Evolutionary conservation across 1,140 invertebrate genomes (phyloP), one percentile per base, ranked within the genome.

Genomic region (Drosophila santomea): DNA sequence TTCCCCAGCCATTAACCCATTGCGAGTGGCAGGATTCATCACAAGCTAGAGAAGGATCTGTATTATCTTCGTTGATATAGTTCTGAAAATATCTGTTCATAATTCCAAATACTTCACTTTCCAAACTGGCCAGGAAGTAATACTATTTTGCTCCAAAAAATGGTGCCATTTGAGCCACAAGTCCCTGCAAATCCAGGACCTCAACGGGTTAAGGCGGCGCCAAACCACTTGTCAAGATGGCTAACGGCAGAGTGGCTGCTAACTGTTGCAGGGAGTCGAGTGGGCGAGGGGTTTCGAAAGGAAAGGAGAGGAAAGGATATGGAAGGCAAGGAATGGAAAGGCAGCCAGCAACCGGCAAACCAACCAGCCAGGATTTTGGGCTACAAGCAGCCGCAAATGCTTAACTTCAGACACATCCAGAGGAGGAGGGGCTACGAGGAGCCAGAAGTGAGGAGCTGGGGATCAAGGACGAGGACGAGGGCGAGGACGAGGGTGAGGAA

Each of bases 141-240:
- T 5, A n/a, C 5, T 39, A 39, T n/a, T 14, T 14, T 6, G 7
- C 7, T 10, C 32, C 32, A 32, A 32, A 32, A 32, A 32, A 32
- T 0, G 0, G 2, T 32, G 32, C 7, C 32, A 0, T 32, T 32
- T 32, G 2, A 8, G 25, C 50, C 25, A 15, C 28, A 60, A 45
- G 43, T 52, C 35, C 17, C 38, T 44, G n/a, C 17, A 15, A 71
- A 71, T 28, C 44, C 66, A 1, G 38, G 11, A 23, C 28, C 52
- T 71, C 68, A 77, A 55, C 32, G 73, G 74, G 74, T 77, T 77
- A 77, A 77, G 74, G 51, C 55, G 81, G 81, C 82, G 78, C 78
- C 82, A 88, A 86, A 78, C 79, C 83, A 86, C 83, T 86, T 86
- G 83, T 83, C 83, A 86, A 86, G 84, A 88, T 88, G 82, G 82